Base-by-base conservation (phyloP, 2,888 invertebrate species). In the Criorhina ranunculi region DNA sequence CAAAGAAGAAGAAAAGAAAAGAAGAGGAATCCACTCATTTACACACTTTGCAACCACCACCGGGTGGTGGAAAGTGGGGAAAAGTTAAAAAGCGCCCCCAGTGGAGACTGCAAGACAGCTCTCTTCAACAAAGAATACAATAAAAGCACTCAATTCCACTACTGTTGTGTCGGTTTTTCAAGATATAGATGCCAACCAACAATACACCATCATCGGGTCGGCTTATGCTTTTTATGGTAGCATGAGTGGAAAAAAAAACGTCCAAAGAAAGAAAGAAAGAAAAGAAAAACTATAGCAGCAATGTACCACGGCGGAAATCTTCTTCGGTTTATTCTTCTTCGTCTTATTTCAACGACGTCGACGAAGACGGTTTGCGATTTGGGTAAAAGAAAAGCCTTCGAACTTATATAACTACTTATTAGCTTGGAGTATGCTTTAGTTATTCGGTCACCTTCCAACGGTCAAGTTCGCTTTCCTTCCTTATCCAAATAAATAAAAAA, bases 371-470 rank as follows among this genome's bases (percentile, higher is more conserved):
- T 1, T 24, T 85, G 77, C 77, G 81, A 66, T 81, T 81, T 81
- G 42, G 80, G 78, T 82, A 86, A 87, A 87, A 87, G 88, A 88
- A 89, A 90, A 90, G 88, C 88, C 89, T 90, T 89, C 89, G 89
- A 90, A 90, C 91, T 91, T 91, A 91, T 91, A 91, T 91, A 91
- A 91, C 91, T 89, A 90, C 88, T 88, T 90, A 90, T 90, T 89
- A 90, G 89, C 88, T 88, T 88, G 88, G 89, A 89, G 89, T 89
- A 90, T 89, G 88, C 89, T 90, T 91, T 91, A 91, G 91, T 91
- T 91, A 91, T 89, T 90, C 91, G 91, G 91, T 91, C 90, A 91
- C 90, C 90, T 90, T 90, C 89, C 90, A 89, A 91, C 90, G 91
- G 91, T 91, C 91, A 91, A 91, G 91, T 90, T 90, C 91, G 91